phyloP scores from a whole-genome alignment of 2,888 invertebrate genomes.

The Kryphioiulus occultus region DNA sequence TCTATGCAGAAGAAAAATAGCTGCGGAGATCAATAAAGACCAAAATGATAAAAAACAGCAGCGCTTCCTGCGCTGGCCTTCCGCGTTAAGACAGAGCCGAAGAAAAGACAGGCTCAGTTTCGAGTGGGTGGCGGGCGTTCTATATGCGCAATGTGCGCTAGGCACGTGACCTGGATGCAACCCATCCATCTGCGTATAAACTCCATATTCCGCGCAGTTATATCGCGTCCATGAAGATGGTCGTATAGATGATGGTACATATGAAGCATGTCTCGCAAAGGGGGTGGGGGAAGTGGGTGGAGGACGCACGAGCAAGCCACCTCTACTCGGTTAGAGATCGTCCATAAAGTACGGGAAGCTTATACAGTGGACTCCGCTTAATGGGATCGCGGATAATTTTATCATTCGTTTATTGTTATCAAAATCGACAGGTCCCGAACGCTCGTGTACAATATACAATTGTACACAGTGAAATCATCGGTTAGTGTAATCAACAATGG shows the following conservation, averaged over 20 bases:
- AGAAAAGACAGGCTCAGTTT: neutral
- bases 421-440: too few species aligned
- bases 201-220: neutral
- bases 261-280: neutral
- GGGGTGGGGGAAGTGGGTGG: neutral
- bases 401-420: too few species aligned
- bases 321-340: too few species aligned
- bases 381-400: too few species aligned
- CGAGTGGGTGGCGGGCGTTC: neutral
- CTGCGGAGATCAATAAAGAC: constrained; percentile 16
- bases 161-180: neutral
- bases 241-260: constrained; percentile 16
- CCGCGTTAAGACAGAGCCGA: neutral
- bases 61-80: neutral
- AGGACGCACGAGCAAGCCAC: too few species aligned
- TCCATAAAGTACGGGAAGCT: too few species aligned
- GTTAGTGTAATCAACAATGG: too few species aligned
- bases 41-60: constrained; percentile 3
- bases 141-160: neutral
- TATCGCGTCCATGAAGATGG: neutral
- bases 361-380: too few species aligned
- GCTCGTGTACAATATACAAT: too few species aligned
- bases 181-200: neutral
- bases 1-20: constrained; percentile 23
- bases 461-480: too few species aligned